Conservation (phyloP, 2,888 invertebrate genomes). For the Rotaria macrura region DNA sequence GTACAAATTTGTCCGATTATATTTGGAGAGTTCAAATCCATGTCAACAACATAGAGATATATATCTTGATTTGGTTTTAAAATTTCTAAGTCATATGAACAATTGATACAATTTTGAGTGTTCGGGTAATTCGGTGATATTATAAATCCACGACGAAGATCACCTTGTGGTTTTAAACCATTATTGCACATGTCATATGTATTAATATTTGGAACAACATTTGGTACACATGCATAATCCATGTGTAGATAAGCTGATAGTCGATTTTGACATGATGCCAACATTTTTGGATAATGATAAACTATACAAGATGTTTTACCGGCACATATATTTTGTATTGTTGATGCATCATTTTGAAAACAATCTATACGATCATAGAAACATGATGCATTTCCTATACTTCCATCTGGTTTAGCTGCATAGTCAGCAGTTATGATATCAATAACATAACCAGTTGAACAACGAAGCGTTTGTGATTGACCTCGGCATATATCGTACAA, state of each 20-base stretch:
- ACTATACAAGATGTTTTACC: conserved; percentile 17
- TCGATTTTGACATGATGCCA: conserved; percentile 22
- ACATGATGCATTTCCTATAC: background rate
- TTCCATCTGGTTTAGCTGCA: background rate
- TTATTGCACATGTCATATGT: conserved; percentile 22
- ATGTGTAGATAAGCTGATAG: conserved; percentile 19
- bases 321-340: background rate
- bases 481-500: conserved; percentile 23
- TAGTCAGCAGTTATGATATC: conserved; percentile 20
- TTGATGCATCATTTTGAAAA: conserved; percentile 10
- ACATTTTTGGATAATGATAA: background rate
- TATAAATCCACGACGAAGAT: conserved; percentile 15
- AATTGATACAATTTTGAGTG: conserved; percentile 19
- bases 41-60: conserved; percentile 22
- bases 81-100: conserved; percentile 10
- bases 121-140: conserved; percentile 29
- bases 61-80: conserved; percentile 16
- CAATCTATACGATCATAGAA: conserved; percentile 15
- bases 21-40: background rate
- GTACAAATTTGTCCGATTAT: background rate
- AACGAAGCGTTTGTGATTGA: conserved; percentile 13
- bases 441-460: conserved; percentile 26
- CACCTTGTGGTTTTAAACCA: background rate
- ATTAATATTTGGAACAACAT: conserved; percentile 17
- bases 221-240: conserved; percentile 27